Conservation (phyloP, 2,888 invertebrate genomes). For the Euphydryas editha region DNA sequence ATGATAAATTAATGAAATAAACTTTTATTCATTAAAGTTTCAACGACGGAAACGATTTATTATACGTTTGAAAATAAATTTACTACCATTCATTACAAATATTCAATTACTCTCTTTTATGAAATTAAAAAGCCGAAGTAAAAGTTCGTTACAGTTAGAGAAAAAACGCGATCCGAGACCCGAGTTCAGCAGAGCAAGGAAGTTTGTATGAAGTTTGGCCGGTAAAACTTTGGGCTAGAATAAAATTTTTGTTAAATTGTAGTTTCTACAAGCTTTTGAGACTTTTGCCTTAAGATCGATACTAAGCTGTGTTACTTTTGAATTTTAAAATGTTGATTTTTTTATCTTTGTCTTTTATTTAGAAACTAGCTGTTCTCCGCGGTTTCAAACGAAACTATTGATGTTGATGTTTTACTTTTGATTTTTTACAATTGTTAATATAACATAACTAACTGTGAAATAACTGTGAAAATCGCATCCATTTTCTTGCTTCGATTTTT, state of each 20-base stretch:
- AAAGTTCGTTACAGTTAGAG: constrained; percentile 29
- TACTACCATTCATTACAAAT: constrained; percentile 13
- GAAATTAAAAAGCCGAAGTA: constrained; percentile 31
- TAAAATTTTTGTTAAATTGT: constrained; percentile 24
- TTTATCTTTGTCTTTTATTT: too few relatives aligned
- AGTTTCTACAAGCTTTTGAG: constrained; percentile 22
- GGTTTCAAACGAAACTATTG: too few relatives aligned
- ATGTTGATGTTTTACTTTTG: too few relatives aligned
- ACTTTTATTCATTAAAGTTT: neutral
- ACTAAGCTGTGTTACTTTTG: neutral
- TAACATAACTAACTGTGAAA: too few relatives aligned
- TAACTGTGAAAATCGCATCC: too few relatives aligned
- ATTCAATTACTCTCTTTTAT: constrained; percentile 23
- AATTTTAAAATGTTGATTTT: neutral
- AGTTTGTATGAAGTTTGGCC: constrained; percentile 22
- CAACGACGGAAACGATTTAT: neutral
- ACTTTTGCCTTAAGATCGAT: constrained; percentile 12
- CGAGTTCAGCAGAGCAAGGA: constrained; percentile 33
- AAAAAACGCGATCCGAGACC: constrained; percentile 22
- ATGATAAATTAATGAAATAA: too few relatives aligned
- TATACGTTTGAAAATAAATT: neutral
- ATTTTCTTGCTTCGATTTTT: too few relatives aligned
- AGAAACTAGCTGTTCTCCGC: too few relatives aligned
- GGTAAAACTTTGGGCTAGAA: constrained; percentile 20
- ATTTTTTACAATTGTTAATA: too few relatives aligned